phyloP scores from a whole-genome alignment of 2,888 invertebrate genomes.

The Panorpa germanica region DNA sequence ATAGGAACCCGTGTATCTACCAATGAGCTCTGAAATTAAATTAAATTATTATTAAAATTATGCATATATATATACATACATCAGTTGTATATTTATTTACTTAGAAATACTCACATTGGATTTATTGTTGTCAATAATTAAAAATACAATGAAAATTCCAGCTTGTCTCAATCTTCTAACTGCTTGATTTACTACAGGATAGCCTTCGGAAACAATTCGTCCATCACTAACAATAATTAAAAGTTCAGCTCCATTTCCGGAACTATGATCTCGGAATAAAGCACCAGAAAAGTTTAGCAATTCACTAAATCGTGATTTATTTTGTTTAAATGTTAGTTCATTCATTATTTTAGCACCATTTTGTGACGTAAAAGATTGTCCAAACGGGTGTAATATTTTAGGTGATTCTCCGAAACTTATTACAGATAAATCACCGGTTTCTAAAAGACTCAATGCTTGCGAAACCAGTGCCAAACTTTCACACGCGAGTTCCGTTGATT shows the following conservation, averaged over 20 bases:
- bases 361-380: constrained; percentile 70
- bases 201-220: constrained; percentile 75
- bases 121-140: constrained; percentile 86
- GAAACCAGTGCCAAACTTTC: constrained; percentile 86
- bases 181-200: constrained; percentile 52
- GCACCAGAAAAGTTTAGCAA: constrained; percentile 62
- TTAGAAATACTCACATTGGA: constrained; percentile 45
- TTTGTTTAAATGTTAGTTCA: constrained; percentile 73
- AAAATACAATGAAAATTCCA: constrained; percentile 84
- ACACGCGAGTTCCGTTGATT: constrained; percentile 79
- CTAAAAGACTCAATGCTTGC: constrained; percentile 75
- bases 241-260: constrained; percentile 26
- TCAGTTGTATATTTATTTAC: constrained; percentile 5
- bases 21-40: constrained; percentile 59
- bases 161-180: constrained; percentile 63
- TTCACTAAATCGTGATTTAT: constrained; percentile 70
- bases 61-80: constrained; percentile 5
- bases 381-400: constrained; percentile 70
- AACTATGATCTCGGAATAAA: constrained; percentile 31
- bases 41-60: constrained; percentile 8
- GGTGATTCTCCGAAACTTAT: constrained; percentile 80
- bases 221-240: constrained; percentile 91
- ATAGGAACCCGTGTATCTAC: constrained; percentile 70
- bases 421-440: constrained; percentile 84
- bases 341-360: constrained; percentile 69